Conservation (phyloP, 2,113 vertebrate genomes). For the Shinisaurus crocodilurus region DNA sequence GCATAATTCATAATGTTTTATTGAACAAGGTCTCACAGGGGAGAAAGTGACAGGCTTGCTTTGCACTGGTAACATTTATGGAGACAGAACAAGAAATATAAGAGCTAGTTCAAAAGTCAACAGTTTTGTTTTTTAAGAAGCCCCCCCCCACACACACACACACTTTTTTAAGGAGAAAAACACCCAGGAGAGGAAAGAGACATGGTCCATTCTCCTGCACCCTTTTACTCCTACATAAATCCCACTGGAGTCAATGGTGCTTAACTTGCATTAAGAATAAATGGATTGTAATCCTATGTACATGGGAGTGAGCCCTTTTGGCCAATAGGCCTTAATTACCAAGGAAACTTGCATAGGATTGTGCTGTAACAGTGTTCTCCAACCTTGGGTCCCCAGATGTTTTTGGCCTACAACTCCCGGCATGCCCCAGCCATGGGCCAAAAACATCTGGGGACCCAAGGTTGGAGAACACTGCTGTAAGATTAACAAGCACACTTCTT, state of each 20-base stretch:
- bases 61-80: background rate
- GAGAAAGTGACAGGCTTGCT: background rate
- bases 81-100: background rate
- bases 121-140: too few relatives aligned
- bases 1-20: background rate
- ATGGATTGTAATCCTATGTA: background rate
- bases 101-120: background rate
- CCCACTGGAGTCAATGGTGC: background rate
- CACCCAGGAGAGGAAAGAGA: background rate
- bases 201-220: background rate
- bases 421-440: too few relatives aligned
- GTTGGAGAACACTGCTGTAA: too few relatives aligned
- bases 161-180: background rate
- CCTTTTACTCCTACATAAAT: background rate
- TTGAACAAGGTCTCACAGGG: background rate
- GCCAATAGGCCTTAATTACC: background rate
- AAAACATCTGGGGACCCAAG: too few relatives aligned
- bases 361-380: too few relatives aligned
- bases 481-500: too few relatives aligned
- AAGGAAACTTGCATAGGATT: background rate
- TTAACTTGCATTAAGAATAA: background rate
- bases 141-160: too few relatives aligned
- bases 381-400: too few relatives aligned
- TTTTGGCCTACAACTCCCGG: too few relatives aligned
- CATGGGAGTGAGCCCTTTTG: background rate